Evolutionary conservation across 2,113 vertebrate species (phyloP), one percentile per base, ranked within the genome.

Genomic region (Mastomys natalensis): DNA sequence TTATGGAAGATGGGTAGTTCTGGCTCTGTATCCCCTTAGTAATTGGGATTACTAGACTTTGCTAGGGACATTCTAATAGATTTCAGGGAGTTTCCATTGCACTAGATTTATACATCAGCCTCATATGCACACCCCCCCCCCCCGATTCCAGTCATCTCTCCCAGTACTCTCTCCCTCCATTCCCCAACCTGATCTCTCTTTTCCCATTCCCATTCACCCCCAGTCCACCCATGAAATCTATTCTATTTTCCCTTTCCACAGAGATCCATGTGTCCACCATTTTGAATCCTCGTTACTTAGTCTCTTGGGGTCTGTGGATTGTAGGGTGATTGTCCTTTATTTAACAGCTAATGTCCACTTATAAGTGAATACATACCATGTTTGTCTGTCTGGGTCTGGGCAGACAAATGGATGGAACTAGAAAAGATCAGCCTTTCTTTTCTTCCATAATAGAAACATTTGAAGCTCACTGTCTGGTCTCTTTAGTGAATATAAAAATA

Each of bases 391-490:
- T n/a, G 16, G 34, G 68, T n/a, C 34, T 37, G 34, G 34, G 68
- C 34, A n/a, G 16, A 17, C 68, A 72, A 72, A 72, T 72, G 68
- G 37, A 72, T 72, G 37, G 68, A 72, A 37, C 37, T 72, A 72
- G 70, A 70, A 70, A 70, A 70, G 31, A n/a, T n/a, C 37, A 72
- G 80, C 17, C 19, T 91, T 12, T 13, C 17, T 82, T 89, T 97
- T 87, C 58, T 92, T 58, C 93, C 89, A 86, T 77, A n/a, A 4
- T 87, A 37, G 78, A 82, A 81, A 74, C 55, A 24, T 64, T 87
- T 89, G 45, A 87, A 89, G 34, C 3, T 58, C 6, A 5, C 6
- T 73, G 53, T 12, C 48, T 55, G 43, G 19, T 55, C 1, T 91
- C 40, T 82, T 37, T 81, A 10, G 3, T 70, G n/a, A 7, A 80